Evolutionary conservation across 2,797 vertebrate genomes (phyloP).

Genomic region (Vireo griseus): DNA sequence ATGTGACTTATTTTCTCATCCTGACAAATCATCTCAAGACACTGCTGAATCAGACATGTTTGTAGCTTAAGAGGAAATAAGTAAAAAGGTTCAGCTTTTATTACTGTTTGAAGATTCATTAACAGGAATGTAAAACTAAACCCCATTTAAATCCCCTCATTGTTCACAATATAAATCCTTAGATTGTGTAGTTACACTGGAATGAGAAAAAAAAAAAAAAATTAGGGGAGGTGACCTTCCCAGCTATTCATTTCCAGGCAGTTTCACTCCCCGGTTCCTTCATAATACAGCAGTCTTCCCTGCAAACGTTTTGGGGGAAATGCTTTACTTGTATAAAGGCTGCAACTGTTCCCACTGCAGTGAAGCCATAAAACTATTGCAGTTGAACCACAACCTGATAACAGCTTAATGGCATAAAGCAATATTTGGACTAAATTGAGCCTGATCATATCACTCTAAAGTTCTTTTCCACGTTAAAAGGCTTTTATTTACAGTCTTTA

Average conservation of each 20-base stretch:
- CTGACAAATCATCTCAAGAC: slow-evolving; percentile 45
- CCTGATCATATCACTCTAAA: slow-evolving; percentile 37
- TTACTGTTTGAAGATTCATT: slow-evolving; percentile 1
- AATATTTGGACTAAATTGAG: slow-evolving; percentile 53
- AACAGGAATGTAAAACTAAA: slow-evolving; percentile 1
- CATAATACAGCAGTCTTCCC: slow-evolving; percentile 44
- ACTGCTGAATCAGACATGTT: slow-evolving; percentile 28
- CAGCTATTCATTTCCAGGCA: background rate
- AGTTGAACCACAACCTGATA: slow-evolving; percentile 52
- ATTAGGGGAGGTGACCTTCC: background rate
- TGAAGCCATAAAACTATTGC: slow-evolving; percentile 38
- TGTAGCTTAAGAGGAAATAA: slow-evolving; percentile 29
- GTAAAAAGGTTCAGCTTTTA: background rate
- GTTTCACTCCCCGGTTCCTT: background rate
- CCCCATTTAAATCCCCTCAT: background rate
- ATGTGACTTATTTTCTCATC: slow-evolving; percentile 52
- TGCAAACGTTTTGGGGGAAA: background rate
- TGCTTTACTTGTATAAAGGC: slow-evolving; percentile 26
- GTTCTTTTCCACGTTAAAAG: slow-evolving; percentile 53
- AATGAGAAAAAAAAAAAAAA: background rate
- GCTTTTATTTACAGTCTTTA: slow-evolving; percentile 50
- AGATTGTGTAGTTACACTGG: background rate
- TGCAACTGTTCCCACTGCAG: slow-evolving; percentile 35
- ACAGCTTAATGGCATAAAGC: slow-evolving; percentile 58
- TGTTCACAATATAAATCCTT: background rate